These are phyloP conservation scores for Muscina levida DNA, from an alignment of 2,888 invertebrate species.

Conservation along the genomic window DNA sequence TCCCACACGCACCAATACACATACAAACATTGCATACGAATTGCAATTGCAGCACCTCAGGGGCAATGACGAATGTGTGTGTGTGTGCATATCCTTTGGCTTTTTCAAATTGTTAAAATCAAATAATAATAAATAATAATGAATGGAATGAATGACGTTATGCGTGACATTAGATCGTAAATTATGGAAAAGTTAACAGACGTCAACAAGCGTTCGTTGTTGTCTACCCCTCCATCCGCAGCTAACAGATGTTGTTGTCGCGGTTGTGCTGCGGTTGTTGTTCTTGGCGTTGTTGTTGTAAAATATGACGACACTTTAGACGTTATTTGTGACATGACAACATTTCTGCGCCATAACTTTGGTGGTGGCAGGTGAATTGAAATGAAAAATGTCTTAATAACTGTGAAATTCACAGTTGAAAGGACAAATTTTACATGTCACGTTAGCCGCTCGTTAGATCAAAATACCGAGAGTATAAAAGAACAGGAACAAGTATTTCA, in stretches of 20 bases:
- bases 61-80: not conserved
- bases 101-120: constrained; percentile 7
- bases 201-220: constrained; percentile 35
- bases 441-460: too few species aligned
- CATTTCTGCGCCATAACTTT: not conserved
- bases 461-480: too few species aligned
- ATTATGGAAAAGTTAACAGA: constrained; percentile 41
- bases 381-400: constrained; percentile 16
- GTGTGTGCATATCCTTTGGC: not conserved
- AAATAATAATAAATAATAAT: constrained; percentile 29
- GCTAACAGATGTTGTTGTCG: not conserved
- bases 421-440: too few species aligned
- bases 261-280: not conserved
- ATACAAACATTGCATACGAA: not conserved
- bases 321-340: constrained; percentile 8
- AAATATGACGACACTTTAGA: constrained; percentile 29
- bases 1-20: not conserved
- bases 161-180: constrained; percentile 60
- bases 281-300: not conserved
- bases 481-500: too few species aligned
- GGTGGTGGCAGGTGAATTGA: not conserved
- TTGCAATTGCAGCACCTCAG: too few species aligned
- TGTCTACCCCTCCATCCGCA: not conserved
- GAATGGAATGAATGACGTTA: constrained; percentile 49
- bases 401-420: constrained; percentile 10